phyloP scores from a whole-genome alignment of 2,797 vertebrate species.

The Protosalanx chinensis region DNA sequence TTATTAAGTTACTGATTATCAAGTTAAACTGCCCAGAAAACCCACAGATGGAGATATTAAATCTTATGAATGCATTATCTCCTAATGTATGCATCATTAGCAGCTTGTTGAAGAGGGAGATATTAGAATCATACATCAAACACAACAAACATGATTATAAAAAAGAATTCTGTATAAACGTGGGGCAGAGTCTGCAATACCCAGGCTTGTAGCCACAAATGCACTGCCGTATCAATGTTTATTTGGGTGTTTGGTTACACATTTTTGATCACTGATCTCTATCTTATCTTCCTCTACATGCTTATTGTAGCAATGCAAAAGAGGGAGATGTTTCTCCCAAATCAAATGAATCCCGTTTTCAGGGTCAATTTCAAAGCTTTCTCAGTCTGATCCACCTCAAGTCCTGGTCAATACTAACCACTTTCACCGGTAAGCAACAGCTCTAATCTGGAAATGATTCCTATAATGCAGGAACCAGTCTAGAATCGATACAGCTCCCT shows the following conservation, averaged over 20 bases:
- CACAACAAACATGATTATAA: background rate
- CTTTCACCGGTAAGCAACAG: background rate
- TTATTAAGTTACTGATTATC: background rate
- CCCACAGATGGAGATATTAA: too few species aligned
- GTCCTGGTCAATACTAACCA: slow-evolving; percentile 9
- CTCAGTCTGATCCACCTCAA: slow-evolving; percentile 31
- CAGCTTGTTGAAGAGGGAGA: background rate
- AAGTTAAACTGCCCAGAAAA: too few species aligned
- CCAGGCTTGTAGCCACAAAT: too few species aligned
- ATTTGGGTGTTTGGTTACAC: too few species aligned
- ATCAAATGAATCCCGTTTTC: slow-evolving; percentile 12
- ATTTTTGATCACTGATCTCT: too few species aligned
- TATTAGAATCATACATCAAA: too few species aligned
- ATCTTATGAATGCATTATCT: too few species aligned
- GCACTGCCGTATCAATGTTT: too few species aligned
- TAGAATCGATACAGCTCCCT: slow-evolving; percentile 40
- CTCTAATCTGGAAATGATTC: background rate
- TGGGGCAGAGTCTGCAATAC: too few species aligned
- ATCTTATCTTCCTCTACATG: too few species aligned
- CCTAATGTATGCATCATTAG: too few species aligned
- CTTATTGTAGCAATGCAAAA: background rate
- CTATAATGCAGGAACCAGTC: background rate
- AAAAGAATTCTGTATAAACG: background rate
- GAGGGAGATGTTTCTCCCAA: background rate
- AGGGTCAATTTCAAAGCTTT: slow-evolving; percentile 24